Evolutionary conservation across 2,797 vertebrate genomes (phyloP).

Genomic region (Hafferia zeledoni): DNA sequence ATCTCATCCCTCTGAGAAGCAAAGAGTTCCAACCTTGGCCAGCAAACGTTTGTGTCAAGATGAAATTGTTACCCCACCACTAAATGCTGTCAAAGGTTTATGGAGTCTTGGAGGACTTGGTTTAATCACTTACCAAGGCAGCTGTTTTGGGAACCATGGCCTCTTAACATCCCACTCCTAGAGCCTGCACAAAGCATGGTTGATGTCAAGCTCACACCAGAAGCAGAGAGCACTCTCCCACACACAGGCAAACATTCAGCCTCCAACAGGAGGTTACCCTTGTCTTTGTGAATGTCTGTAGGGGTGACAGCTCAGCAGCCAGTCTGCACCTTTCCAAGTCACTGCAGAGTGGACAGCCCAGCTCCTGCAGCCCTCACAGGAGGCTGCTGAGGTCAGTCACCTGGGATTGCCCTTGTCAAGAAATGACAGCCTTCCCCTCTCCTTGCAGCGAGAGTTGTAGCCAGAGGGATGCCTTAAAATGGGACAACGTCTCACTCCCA

Average conservation of each 20-base stretch:
- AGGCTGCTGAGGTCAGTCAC: background rate
- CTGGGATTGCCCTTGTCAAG: background rate
- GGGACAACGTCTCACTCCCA: background rate
- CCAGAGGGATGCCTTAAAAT: background rate
- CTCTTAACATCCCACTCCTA: background rate
- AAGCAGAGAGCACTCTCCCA: background rate
- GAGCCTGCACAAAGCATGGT: background rate
- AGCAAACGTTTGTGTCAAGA: background rate
- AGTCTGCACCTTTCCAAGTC: background rate
- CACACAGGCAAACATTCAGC: fast-evolving
- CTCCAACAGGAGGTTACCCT: background rate
- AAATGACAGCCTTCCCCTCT: background rate
- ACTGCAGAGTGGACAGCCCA: background rate
- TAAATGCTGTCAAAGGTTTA: slow-evolving; percentile 8
- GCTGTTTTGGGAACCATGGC: background rate
- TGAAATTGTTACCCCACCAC: background rate
- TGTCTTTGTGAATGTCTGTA: background rate
- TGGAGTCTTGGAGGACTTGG: background rate
- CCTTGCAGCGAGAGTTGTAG: background rate
- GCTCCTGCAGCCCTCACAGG: background rate
- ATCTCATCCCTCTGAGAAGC: background rate
- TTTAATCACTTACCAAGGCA: slow-evolving; percentile 29
- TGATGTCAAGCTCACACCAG: background rate
- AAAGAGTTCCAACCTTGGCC: background rate
- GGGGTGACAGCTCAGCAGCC: background rate